Conservation (phyloP, 2,113 vertebrate genomes). For the Rhinoderma darwinii region DNA sequence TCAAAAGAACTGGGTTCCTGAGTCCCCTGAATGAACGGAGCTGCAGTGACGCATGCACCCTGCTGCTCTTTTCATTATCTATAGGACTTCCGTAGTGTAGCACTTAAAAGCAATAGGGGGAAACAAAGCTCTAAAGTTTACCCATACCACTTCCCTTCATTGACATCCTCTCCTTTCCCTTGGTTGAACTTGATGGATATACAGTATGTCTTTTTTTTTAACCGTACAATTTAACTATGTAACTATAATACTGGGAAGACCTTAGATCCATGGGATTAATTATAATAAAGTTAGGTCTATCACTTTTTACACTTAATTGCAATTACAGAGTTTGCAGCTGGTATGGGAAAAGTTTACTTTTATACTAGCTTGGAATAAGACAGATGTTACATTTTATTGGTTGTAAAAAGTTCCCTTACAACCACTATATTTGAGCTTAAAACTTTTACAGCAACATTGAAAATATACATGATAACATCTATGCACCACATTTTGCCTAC, state of each 20-base stretch:
- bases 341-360: conserved; percentile 36
- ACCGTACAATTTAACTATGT: too few relatives aligned
- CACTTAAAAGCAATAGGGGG: too few relatives aligned
- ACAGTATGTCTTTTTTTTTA: too few relatives aligned
- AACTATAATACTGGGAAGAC: conserved; percentile 33
- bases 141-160: too few relatives aligned
- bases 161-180: too few relatives aligned
- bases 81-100: too few relatives aligned
- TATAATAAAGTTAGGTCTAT: conserved; percentile 8
- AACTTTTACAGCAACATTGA: conserved; percentile 23
- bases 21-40: too few relatives aligned
- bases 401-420: conserved; percentile 32
- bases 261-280: conserved; percentile 47
- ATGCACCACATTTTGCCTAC: background rate
- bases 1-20: too few relatives aligned
- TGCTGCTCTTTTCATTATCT: too few relatives aligned
- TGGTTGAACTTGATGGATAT: too few relatives aligned
- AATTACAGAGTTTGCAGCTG: conserved; percentile 43
- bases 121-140: too few relatives aligned
- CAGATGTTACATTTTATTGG: conserved; percentile 52
- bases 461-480: conserved; percentile 29
- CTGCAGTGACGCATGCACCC: too few relatives aligned
- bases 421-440: conserved; percentile 16
- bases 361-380: conserved; percentile 32
- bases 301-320: conserved; percentile 20